A percentile compares a stretch with the other conserved stretches of the same genome.
phyloP scores from a whole-genome alignment of 2,888 invertebrate species.

The Calameuta idolon region DNA sequence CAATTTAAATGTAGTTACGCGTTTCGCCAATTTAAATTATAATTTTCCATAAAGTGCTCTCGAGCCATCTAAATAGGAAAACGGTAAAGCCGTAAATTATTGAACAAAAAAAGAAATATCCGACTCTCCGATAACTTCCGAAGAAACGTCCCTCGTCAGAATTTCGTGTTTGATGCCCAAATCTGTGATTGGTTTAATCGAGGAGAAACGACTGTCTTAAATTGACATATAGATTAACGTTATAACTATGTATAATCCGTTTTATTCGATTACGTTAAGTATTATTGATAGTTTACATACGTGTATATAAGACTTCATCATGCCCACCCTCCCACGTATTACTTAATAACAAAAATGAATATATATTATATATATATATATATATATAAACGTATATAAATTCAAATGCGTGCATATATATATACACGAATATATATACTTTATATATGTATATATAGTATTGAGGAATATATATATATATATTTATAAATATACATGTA shows the following conservation, averaged over 20 bases:
- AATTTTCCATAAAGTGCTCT: background rate
- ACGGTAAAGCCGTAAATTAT: too few species aligned
- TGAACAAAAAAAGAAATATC: too few species aligned
- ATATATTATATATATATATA: background rate
- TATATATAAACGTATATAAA: background rate
- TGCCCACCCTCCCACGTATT: background rate
- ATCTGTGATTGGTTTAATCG: background rate
- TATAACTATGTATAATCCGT: background rate
- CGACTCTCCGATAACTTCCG: background rate
- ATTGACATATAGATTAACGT: background rate
- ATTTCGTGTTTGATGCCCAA: background rate
- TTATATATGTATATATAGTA: too few species aligned
- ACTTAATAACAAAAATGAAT: background rate
- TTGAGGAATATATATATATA: background rate
- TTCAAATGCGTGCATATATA: background rate
- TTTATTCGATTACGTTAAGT: conserved; percentile 7
- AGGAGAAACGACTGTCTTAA: background rate
- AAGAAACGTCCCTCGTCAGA: background rate
- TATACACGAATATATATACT: too few species aligned
- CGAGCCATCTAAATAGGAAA: too few species aligned
- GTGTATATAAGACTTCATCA: conserved; percentile 1
- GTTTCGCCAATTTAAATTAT: background rate
- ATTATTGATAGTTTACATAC: background rate
- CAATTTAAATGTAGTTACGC: background rate
- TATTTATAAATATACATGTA: background rate